A percentile compares a stretch with the other conserved stretches of the same genome.
Conservation (phyloP, 2,113 vertebrate genomes). For the Labeo rohita region DNA sequence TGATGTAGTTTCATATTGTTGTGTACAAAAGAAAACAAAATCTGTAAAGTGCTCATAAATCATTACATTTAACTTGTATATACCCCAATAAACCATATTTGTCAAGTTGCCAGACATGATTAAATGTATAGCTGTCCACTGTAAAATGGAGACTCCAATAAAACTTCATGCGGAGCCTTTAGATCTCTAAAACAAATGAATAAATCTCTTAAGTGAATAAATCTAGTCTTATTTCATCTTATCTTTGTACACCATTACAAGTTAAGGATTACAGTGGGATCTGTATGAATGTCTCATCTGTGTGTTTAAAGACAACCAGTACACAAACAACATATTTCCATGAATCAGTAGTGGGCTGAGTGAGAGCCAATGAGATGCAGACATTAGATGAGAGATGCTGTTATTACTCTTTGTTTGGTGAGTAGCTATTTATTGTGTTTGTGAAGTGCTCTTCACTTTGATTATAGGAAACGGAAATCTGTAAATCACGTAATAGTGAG, state of each 20-base stretch:
- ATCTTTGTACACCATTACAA: neutral
- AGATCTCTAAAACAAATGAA: too few species aligned
- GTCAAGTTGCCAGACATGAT: too few species aligned
- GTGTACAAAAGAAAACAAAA: too few species aligned
- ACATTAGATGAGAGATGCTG: neutral
- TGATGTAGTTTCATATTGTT: too few species aligned
- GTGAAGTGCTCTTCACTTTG: constrained; percentile 42
- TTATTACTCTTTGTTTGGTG: constrained; percentile 13
- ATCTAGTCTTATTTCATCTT: neutral
- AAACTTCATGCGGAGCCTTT: too few species aligned
- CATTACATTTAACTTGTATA: too few species aligned
- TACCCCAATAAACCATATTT: too few species aligned
- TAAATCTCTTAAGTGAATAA: too few species aligned
- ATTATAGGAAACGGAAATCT: constrained; percentile 35
- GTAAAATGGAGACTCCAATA: too few species aligned
- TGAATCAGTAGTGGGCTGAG: neutral
- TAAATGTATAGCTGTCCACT: too few species aligned
- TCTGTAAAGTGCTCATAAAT: too few species aligned
- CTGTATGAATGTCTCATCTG: neutral
- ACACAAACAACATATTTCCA: neutral
- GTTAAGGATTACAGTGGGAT: neutral
- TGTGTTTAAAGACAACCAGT: neutral
- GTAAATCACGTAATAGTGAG: constrained; percentile 11
- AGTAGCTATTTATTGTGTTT: constrained; percentile 16
- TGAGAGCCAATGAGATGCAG: neutral